Evolutionary conservation across 2,797 vertebrate species (phyloP).

Genomic region (Todus mexicanus): DNA sequence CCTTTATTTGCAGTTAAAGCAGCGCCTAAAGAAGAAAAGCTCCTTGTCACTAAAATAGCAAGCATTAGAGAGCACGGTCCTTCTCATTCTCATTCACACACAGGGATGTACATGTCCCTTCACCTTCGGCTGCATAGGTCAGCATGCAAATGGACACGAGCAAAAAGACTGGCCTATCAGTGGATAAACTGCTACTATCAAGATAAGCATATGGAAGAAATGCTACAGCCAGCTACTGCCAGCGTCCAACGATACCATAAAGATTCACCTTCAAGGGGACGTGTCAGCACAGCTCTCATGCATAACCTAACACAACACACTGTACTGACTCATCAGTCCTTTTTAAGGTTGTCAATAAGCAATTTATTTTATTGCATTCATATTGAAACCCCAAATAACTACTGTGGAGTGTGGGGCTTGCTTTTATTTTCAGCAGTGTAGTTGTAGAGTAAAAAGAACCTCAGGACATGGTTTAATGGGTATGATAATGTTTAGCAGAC

Average conservation of each 20-base stretch:
- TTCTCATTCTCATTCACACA: background rate
- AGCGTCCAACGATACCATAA: background rate
- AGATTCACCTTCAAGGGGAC: background rate
- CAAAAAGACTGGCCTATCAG: background rate
- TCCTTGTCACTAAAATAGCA: background rate
- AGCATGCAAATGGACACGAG: background rate
- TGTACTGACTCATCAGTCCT: background rate
- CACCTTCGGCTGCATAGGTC: background rate
- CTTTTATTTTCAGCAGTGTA: background rate
- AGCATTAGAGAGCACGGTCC: background rate
- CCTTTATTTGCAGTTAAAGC: conserved; percentile 7
- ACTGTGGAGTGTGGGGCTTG: background rate
- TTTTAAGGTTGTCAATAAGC: conserved; percentile 25
- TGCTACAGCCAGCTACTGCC: background rate
- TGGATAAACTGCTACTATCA: background rate
- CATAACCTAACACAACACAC: background rate
- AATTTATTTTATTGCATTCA: conserved; percentile 21
- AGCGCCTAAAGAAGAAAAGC: background rate
- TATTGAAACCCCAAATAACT: background rate
- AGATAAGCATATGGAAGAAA: background rate
- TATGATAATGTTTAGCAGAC: too few species aligned
- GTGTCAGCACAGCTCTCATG: background rate
- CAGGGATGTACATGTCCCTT: background rate
- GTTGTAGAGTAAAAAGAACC: background rate
- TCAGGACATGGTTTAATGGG: too few species aligned